Conservation (phyloP, 2,888 invertebrate species). For the Camptogramma bilineatum region DNA sequence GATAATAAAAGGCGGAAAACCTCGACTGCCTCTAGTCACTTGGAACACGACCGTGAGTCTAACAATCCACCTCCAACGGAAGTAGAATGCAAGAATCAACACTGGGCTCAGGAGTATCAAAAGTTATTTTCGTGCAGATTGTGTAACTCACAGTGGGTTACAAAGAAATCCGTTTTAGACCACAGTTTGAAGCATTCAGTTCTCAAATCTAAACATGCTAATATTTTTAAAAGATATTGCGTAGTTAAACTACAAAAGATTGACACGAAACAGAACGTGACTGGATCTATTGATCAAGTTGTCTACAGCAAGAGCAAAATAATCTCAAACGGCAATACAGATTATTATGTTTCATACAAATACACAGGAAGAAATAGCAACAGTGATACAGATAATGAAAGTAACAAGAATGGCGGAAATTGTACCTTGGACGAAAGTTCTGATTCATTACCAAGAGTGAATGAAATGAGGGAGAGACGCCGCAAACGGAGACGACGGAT, state of each 20-base stretch:
- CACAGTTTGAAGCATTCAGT: slow-evolving; percentile 37
- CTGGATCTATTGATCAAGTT: slow-evolving; percentile 56
- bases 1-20: slow-evolving; percentile 14
- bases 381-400: slow-evolving; percentile 48
- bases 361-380: slow-evolving; percentile 38
- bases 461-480: slow-evolving; percentile 34
- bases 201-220: slow-evolving; percentile 48
- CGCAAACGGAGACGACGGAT: slow-evolving; percentile 50
- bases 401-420: not conserved
- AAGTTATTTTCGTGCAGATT: slow-evolving; percentile 56
- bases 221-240: slow-evolving; percentile 55
- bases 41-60: slow-evolving; percentile 2
- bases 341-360: slow-evolving; percentile 59
- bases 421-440: slow-evolving; percentile 18
- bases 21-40: slow-evolving; percentile 26
- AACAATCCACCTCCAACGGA: not conserved
- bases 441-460: slow-evolving; percentile 22
- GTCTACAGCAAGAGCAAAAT: slow-evolving; percentile 59
- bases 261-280: slow-evolving; percentile 62
- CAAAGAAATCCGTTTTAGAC: slow-evolving; percentile 17
- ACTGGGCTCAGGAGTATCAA: slow-evolving; percentile 52
- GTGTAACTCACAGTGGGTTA: slow-evolving; percentile 48
- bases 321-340: slow-evolving; percentile 47
- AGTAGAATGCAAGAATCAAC: slow-evolving; percentile 8
- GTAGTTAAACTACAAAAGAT: slow-evolving; percentile 59